Evolutionary conservation across 53 echinoderm and acorn worm species (phyloP).

Genomic region (Temnopleurus reevesii): DNA sequence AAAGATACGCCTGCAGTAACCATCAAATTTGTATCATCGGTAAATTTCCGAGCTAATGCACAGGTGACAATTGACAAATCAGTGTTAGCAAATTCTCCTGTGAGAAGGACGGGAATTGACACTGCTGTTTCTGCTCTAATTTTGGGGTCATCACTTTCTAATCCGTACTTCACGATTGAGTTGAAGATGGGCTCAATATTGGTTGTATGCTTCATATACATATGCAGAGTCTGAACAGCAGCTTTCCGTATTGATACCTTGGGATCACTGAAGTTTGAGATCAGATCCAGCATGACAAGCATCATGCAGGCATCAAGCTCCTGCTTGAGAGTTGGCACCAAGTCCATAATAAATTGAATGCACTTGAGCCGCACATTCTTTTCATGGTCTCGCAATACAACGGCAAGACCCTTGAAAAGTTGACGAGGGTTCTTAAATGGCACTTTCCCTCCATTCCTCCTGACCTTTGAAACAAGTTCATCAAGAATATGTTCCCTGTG

Average conservation of each 20-base stretch:
- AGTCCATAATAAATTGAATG: conserved; percentile 85
- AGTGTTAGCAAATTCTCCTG: conserved; percentile 79
- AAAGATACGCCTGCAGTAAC: conserved; percentile 72
- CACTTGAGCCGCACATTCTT: conserved; percentile 82
- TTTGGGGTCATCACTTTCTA: conserved; percentile 84
- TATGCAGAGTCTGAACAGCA: conserved; percentile 86
- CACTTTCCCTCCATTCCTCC: conserved; percentile 86
- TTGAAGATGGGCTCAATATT: conserved; percentile 83
- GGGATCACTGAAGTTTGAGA: conserved; percentile 82
- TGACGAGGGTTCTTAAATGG: conserved; percentile 77
- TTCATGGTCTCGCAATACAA: conserved; percentile 73
- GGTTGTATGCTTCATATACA: conserved; percentile 90
- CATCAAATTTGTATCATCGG: conserved; percentile 73
- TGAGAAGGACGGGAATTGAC: conserved; percentile 84
- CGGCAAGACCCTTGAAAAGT: conserved; percentile 81
- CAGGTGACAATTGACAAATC: conserved; percentile 84
- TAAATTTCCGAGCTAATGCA: conserved; percentile 81
- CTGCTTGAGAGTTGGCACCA: conserved; percentile 82
- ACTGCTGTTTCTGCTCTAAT: conserved; percentile 84
- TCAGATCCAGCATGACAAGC: conserved; percentile 77
- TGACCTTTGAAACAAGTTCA: conserved; percentile 76
- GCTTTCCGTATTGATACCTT: conserved; percentile 83
- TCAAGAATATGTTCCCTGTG: conserved; percentile 83
- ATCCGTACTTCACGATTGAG: conserved; percentile 81
- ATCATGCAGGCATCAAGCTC: conserved; percentile 94